Conservation (phyloP, 2,113 vertebrate genomes). For the Heptranchias perlo region DNA sequence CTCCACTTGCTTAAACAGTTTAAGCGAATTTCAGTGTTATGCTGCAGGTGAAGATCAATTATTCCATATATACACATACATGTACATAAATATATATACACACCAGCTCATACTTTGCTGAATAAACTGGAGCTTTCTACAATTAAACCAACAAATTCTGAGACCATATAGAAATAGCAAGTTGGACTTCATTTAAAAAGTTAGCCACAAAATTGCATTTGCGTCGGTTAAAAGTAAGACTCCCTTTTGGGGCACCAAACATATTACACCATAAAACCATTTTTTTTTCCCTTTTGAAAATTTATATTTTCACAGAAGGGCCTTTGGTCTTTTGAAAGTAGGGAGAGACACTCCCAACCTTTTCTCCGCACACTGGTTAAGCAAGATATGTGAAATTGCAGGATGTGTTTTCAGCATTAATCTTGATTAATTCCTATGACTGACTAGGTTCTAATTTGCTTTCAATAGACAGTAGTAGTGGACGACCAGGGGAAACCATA, state of each 20-base stretch:
- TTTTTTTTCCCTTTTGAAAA: not conserved
- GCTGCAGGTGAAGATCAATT: not conserved
- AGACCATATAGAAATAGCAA: not conserved
- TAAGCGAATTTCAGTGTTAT: not conserved
- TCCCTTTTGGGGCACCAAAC: not conserved
- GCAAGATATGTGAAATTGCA: not conserved
- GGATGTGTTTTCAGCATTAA: not conserved
- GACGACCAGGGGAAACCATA: not conserved
- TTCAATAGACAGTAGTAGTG: not conserved
- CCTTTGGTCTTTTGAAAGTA: not conserved
- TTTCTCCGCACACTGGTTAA: not conserved
- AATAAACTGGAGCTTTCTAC: not conserved
- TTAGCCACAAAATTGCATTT: not conserved
- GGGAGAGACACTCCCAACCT: not conserved
- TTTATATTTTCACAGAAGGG: not conserved
- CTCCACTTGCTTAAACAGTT: too few species aligned
- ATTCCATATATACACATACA: too few species aligned
- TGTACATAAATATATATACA: too few species aligned
- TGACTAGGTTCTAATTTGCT: not conserved
- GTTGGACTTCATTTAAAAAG: not conserved
- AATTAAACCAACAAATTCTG: not conserved
- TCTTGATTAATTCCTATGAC: not conserved
- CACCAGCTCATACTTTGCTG: too few species aligned
- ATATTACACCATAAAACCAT: not conserved
- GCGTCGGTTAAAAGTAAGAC: not conserved